Conservation (phyloP, 2,113 vertebrate species). For the Lampris megalopsis region DNA sequence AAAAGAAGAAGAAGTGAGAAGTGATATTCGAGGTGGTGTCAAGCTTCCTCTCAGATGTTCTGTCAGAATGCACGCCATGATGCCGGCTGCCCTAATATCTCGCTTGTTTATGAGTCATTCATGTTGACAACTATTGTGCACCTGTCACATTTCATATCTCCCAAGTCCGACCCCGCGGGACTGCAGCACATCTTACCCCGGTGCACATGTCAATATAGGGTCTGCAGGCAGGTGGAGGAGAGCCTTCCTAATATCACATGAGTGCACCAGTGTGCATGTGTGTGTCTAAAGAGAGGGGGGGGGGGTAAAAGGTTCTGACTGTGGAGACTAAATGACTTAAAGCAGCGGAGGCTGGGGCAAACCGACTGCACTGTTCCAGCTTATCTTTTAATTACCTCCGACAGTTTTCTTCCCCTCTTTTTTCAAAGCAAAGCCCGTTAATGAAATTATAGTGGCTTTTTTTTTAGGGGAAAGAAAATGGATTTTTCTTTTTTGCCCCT, state of each 20-base stretch:
- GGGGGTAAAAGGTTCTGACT: slow-evolving; percentile 37
- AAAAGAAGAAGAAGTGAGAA: slow-evolving; percentile 46
- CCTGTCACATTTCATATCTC: slow-evolving; percentile 75
- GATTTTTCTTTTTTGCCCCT: slow-evolving; percentile 18
- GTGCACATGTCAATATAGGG: slow-evolving; percentile 60
- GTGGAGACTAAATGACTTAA: slow-evolving; percentile 70
- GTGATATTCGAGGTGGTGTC: slow-evolving; percentile 41
- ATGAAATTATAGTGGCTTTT: slow-evolving; percentile 81
- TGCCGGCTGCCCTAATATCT: slow-evolving; percentile 50
- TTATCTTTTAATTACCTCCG: slow-evolving; percentile 86
- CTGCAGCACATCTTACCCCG: slow-evolving; percentile 57
- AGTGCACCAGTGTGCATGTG: slow-evolving; percentile 11
- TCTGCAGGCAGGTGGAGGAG: slow-evolving; percentile 62
- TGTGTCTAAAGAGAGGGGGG: slow-evolving; percentile 11
- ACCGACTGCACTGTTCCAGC: slow-evolving; percentile 64
- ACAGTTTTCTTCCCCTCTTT: slow-evolving; percentile 57
- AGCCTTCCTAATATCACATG: slow-evolving; percentile 45
- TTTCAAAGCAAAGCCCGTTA: slow-evolving; percentile 71
- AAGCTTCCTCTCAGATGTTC: slow-evolving; percentile 33
- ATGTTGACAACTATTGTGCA: slow-evolving; percentile 74
- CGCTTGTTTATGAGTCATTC: slow-evolving; percentile 72
- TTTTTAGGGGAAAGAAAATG: slow-evolving; percentile 69
- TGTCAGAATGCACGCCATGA: slow-evolving; percentile 43
- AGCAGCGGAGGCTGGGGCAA: slow-evolving; percentile 44
- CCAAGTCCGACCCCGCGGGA: slow-evolving; percentile 39